Evolutionary conservation across 2,888 invertebrate species (phyloP).

Genomic region (Rhaphigaster nebulosa): DNA sequence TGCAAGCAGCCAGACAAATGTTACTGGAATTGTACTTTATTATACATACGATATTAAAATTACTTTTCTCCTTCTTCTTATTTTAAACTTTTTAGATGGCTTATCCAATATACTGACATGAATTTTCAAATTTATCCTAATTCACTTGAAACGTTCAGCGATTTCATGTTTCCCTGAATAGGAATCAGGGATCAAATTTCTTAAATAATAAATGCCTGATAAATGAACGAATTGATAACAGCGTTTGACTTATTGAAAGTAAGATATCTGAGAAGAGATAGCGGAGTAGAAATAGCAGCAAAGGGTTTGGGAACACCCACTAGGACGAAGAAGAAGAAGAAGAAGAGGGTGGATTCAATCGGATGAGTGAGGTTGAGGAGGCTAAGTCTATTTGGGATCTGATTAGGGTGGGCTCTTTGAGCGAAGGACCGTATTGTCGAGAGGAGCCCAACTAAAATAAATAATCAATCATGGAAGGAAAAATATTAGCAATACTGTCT

Average conservation of each 20-base stretch:
- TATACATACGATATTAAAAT: too few species aligned
- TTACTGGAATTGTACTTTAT: too few species aligned
- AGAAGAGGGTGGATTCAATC: background rate
- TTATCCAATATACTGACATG: too few species aligned
- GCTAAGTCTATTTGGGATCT: constrained; percentile 21
- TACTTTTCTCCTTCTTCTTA: too few species aligned
- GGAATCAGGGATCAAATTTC: too few species aligned
- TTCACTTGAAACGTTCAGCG: too few species aligned
- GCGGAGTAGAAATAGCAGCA: background rate
- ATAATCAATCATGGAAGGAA: background rate
- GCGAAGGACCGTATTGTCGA: background rate
- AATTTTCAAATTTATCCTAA: too few species aligned
- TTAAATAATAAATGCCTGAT: too few species aligned
- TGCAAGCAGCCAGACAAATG: too few species aligned
- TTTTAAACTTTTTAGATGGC: too few species aligned
- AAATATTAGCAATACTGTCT: background rate
- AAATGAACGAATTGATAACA: too few species aligned
- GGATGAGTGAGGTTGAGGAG: constrained; percentile 19
- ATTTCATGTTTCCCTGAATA: too few species aligned
- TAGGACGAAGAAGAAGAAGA: background rate
- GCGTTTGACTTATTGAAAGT: background rate
- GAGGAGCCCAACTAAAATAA: background rate
- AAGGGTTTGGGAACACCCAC: background rate
- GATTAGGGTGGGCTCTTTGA: background rate
- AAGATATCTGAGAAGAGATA: background rate